These are phyloP conservation scores for Pseudomyrmex concolor DNA, from an alignment of 1,140 invertebrate species.

Conservation along the genomic window DNA sequence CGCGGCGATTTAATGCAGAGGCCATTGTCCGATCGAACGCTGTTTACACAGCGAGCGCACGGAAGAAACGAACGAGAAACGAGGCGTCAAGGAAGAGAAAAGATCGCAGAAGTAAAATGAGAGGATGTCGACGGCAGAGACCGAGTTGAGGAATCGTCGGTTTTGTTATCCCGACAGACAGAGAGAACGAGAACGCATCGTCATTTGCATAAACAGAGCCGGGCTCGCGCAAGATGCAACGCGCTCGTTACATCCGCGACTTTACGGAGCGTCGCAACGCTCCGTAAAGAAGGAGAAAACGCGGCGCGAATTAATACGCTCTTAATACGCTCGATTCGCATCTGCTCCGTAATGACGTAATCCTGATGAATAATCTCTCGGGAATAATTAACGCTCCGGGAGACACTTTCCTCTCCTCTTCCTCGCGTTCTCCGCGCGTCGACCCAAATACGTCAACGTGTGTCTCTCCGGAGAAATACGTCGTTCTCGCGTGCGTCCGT, in stretches of 20 bases:
- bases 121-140: background rate
- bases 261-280: background rate
- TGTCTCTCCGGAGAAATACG: background rate
- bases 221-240: background rate
- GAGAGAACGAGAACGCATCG: background rate
- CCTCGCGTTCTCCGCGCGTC: background rate
- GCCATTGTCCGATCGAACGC: constrained; percentile 33
- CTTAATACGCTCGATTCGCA: background rate
- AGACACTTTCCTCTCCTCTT: too few relatives aligned
- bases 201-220: constrained; percentile 24
- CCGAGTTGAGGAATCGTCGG: background rate
- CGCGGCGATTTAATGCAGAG: constrained; percentile 4
- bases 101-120: background rate
- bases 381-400: background rate
- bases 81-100: background rate
- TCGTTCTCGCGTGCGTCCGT: background rate
- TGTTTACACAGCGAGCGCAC: constrained; percentile 30
- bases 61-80: background rate
- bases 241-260: background rate
- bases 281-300: background rate
- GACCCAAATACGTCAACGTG: background rate
- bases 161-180: background rate
- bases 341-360: constrained; percentile 34
- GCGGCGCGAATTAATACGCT: background rate
- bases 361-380: background rate